phyloP scores from a whole-genome alignment of 2,113 vertebrate genomes.

The Thunnus maccoyii region DNA sequence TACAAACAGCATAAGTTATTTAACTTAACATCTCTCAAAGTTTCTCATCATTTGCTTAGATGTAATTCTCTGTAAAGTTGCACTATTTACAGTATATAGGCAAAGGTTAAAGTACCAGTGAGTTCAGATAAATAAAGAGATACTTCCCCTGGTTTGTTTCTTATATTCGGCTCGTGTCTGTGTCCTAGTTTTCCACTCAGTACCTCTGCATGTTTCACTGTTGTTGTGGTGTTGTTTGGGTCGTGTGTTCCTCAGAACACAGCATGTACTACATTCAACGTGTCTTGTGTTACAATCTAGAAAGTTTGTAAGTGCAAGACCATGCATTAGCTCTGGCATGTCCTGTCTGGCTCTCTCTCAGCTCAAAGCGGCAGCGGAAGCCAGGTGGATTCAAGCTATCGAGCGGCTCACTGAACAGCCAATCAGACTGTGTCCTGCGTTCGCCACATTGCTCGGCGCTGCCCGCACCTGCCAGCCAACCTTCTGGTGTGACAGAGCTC shows the following conservation, averaged over 20 bases:
- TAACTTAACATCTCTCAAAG: slow-evolving; percentile 81
- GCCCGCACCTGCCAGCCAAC: slow-evolving; percentile 16
- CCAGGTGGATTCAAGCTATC: slow-evolving; percentile 37
- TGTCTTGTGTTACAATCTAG: slow-evolving; percentile 94
- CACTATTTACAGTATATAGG: slow-evolving; percentile 81
- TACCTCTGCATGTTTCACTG: slow-evolving; percentile 53
- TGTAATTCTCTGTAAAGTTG: slow-evolving; percentile 71
- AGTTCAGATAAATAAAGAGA: slow-evolving; percentile 78
- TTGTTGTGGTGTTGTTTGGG: slow-evolving; percentile 44
- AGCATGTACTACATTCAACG: slow-evolving; percentile 94
- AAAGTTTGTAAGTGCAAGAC: slow-evolving; percentile 85
- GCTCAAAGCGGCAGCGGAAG: slow-evolving; percentile 64
- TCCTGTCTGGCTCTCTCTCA: slow-evolving; percentile 25
- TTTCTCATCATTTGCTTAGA: slow-evolving; percentile 67
- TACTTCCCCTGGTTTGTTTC: slow-evolving; percentile 61
- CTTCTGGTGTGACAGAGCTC: slow-evolving; percentile 26
- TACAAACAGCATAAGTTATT: slow-evolving; percentile 82
- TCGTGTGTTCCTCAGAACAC: slow-evolving; percentile 72
- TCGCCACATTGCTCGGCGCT: slow-evolving; percentile 42
- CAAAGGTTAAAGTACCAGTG: slow-evolving; percentile 76
- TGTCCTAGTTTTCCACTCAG: slow-evolving; percentile 54
- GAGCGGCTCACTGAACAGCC: slow-evolving; percentile 47
- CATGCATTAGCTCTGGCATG: slow-evolving; percentile 67
- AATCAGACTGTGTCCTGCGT: slow-evolving; percentile 33
- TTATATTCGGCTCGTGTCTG: slow-evolving; percentile 50